Evolutionary conservation across 2,797 vertebrate species (phyloP).

Genomic region (Crenichthys baileyi): DNA sequence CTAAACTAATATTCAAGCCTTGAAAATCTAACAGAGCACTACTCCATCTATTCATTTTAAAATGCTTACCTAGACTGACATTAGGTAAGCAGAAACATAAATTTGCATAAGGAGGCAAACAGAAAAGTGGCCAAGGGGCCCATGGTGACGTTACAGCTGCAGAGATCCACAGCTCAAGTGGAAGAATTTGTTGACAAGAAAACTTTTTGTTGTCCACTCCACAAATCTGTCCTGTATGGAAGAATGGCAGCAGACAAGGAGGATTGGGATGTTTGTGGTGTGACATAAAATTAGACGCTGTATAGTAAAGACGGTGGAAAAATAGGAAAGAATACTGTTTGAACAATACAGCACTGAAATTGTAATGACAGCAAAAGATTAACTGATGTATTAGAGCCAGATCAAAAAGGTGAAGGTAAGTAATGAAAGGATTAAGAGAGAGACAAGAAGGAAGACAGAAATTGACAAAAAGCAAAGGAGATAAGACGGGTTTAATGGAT

Average conservation of each 20-base stretch:
- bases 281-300: not conserved
- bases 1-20: not conserved
- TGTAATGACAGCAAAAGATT: slow-evolving; percentile 52
- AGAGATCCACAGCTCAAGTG: not conserved
- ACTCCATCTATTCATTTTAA: not conserved
- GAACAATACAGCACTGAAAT: slow-evolving; percentile 6
- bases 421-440: slow-evolving; percentile 39
- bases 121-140: not conserved
- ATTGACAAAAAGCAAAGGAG: slow-evolving; percentile 17
- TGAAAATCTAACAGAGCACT: not conserved
- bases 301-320: not conserved
- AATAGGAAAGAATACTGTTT: not conserved
- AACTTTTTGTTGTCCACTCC: no score
- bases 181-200: not conserved
- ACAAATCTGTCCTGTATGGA: no score
- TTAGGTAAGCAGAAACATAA: not conserved
- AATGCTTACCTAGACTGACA: not conserved
- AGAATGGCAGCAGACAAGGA: no score
- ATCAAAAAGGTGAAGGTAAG: slow-evolving; percentile 24
- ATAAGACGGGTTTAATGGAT: slow-evolving; percentile 47
- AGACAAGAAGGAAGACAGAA: slow-evolving; percentile 11
- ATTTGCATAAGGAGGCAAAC: not conserved
- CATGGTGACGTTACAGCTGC: not conserved
- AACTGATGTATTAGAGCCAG: slow-evolving; percentile 56
- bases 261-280: no score